Evolutionary conservation across 2,888 invertebrate species (phyloP).

Genomic region (Escarpia spicata): DNA sequence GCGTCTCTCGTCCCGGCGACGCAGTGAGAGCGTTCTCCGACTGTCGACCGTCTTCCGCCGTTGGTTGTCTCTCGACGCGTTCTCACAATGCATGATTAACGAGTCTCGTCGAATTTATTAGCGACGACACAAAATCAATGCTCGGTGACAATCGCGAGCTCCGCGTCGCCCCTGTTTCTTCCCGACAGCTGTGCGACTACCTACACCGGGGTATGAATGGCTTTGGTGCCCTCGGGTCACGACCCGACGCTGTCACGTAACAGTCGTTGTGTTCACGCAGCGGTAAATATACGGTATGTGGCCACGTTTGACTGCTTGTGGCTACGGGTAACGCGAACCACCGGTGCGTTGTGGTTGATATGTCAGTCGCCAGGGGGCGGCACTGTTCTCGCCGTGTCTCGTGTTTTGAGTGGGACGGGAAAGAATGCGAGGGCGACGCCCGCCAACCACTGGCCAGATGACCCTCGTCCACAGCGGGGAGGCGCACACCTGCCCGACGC

Average conservation of each 20-base stretch:
- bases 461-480: background rate
- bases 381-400: background rate
- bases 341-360: background rate
- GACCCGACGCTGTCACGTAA: background rate
- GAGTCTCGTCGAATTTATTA: background rate
- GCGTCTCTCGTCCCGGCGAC: background rate
- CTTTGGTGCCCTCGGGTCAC: background rate
- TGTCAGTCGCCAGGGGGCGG: background rate
- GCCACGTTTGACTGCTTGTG: background rate
- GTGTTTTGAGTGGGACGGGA: background rate
- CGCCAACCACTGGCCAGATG: background rate
- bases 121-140: slow-evolving; percentile 6
- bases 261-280: background rate
- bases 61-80: background rate
- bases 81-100: slow-evolving; percentile 4
- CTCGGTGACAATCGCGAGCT: background rate
- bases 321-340: background rate
- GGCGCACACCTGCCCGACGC: background rate
- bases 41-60: background rate
- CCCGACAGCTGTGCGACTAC: background rate
- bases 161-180: background rate
- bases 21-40: background rate
- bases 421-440: background rate
- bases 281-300: background rate
- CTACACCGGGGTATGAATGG: background rate